phyloP scores from a whole-genome alignment of 2,888 invertebrate species.

The Latrodectus hesperus region DNA sequence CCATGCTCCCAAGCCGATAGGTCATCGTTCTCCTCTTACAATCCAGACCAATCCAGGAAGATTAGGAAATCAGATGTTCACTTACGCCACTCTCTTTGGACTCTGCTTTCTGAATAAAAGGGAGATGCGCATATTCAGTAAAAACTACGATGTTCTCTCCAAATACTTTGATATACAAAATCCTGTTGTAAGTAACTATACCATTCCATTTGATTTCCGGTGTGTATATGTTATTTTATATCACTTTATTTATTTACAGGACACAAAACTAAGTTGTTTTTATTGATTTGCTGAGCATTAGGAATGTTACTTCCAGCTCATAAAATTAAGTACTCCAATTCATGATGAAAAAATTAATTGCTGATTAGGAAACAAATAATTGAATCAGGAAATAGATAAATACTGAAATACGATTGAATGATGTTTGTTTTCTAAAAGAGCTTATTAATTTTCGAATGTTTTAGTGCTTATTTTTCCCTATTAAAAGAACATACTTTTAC shows the following conservation, averaged over 20 bases:
- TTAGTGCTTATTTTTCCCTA: no score
- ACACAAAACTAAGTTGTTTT: not conserved
- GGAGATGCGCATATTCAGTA: not conserved
- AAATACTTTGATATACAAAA: constrained; percentile 45
- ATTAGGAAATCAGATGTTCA: constrained; percentile 66
- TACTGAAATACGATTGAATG: no score
- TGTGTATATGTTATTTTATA: not conserved
- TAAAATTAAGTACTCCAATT: not conserved
- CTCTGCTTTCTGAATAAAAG: constrained; percentile 37
- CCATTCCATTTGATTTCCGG: not conserved
- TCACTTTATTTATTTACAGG: not conserved
- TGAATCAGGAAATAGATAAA: no score
- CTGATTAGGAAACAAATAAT: no score
- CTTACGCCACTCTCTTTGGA: constrained; percentile 51
- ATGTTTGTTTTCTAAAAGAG: no score
- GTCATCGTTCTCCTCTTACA: constrained; percentile 6
- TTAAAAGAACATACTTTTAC: no score
- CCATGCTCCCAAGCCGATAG: not conserved
- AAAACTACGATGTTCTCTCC: constrained; percentile 24
- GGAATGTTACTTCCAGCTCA: not conserved
- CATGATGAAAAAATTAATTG: not conserved
- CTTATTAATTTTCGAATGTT: no score
- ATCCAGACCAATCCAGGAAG: constrained; percentile 59
- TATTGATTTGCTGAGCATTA: not conserved
- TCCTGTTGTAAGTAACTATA: constrained; percentile 8